Percentiles rank a stretch among this genome's conserved stretches.
Conservation (phyloP, 2,888 invertebrate genomes). For the Drosophila parthenogenetica region DNA sequence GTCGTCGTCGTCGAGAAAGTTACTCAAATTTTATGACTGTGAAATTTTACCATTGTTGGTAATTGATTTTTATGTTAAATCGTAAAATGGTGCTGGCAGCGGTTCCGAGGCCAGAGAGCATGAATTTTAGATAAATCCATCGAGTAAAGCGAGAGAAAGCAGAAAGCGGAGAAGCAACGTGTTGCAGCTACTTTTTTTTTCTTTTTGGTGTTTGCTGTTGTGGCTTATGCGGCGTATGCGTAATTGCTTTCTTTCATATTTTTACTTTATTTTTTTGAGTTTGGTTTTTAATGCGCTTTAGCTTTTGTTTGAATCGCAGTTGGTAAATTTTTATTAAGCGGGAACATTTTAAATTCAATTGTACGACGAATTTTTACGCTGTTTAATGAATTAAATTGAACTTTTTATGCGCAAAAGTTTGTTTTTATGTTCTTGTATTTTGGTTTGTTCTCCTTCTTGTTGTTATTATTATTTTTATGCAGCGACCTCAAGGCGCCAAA, state of each 20-base stretch:
- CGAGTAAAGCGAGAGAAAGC: background rate
- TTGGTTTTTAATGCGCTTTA: slow-evolving; percentile 13
- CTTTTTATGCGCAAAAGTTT: slow-evolving; percentile 73
- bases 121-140: slow-evolving; percentile 77
- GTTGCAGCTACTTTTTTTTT: slow-evolving; percentile 55
- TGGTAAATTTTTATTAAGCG: slow-evolving; percentile 70
- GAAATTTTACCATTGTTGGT: slow-evolving; percentile 78
- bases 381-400: slow-evolving; percentile 80
- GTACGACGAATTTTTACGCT: slow-evolving; percentile 65
- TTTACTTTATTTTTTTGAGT: background rate
- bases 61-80: slow-evolving; percentile 80
- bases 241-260: slow-evolving; percentile 59
- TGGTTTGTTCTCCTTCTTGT: slow-evolving; percentile 5
- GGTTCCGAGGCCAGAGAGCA: slow-evolving; percentile 36
- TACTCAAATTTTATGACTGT: slow-evolving; percentile 70
- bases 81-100: slow-evolving; percentile 64
- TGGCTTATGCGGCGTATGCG: slow-evolving; percentile 69
- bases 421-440: slow-evolving; percentile 57
- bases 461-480: slow-evolving; percentile 55
- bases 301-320: slow-evolving; percentile 32
- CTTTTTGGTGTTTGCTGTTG: background rate
- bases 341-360: slow-evolving; percentile 80
- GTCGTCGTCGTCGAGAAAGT: slow-evolving; percentile 42
- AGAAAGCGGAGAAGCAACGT: slow-evolving; percentile 52
- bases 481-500: slow-evolving; percentile 70